These are phyloP conservation scores for Rhabdomys dilectus DNA, from an alignment of 2,113 vertebrate genomes.

Conservation along the genomic window DNA sequence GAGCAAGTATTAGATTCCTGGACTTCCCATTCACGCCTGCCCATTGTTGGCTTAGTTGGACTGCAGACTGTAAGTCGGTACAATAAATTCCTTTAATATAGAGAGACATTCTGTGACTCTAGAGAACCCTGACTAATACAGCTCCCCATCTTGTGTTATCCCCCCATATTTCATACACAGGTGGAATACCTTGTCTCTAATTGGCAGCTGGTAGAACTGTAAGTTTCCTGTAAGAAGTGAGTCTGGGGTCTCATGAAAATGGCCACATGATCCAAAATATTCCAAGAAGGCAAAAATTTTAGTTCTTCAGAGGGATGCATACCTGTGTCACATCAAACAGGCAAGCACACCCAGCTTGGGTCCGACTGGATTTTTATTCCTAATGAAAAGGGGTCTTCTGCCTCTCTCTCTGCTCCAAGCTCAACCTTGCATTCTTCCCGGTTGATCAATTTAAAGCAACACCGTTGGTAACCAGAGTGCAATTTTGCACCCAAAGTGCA, in stretches of 20 bases:
- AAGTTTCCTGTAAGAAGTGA: conserved; percentile 50
- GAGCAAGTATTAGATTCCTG: no score
- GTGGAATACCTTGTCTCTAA: conserved; percentile 2
- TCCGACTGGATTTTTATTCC: neutral
- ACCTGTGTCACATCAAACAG: neutral
- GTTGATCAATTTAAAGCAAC: neutral
- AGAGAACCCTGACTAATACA: no score
- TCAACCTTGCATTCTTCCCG: neutral
- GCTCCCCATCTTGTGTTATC: neutral
- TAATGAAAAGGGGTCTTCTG: neutral
- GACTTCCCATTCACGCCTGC: no score
- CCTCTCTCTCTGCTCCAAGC: neutral
- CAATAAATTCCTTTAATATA: no score
- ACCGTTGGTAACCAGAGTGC: neutral
- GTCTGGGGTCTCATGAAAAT: neutral
- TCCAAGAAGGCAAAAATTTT: neutral
- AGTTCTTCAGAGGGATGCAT: neutral
- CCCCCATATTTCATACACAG: neutral
- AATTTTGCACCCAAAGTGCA: neutral
- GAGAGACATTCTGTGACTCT: no score
- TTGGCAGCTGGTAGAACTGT: conserved; percentile 33
- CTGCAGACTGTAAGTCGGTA: no score
- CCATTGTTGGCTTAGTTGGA: no score
- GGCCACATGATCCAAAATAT: neutral
- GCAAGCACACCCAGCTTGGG: neutral